Conservation (phyloP, 1,140 invertebrate genomes). For the Plodia interpunctella region DNA sequence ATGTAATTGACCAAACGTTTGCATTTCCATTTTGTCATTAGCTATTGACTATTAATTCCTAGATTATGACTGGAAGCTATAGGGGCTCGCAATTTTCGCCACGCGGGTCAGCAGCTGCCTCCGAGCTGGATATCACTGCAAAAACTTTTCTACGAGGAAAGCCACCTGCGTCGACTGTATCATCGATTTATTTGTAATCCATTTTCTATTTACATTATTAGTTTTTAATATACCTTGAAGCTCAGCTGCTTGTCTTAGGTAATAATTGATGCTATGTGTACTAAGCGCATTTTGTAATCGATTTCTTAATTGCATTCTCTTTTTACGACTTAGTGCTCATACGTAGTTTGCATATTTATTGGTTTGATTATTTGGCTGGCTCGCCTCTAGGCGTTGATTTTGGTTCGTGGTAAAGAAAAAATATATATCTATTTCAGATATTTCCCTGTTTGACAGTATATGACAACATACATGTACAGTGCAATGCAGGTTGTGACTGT, state of each 20-base stretch:
- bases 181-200: slow-evolving; percentile 4
- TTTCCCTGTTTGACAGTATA: no score
- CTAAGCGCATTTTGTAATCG: not conserved
- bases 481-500: no score
- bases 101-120: slow-evolving; percentile 38
- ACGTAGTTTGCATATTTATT: no score
- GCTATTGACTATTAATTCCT: slow-evolving; percentile 69
- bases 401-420: no score
- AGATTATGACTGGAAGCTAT: slow-evolving; percentile 64
- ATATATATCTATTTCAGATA: no score
- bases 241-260: not conserved
- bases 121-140: slow-evolving; percentile 49
- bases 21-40: slow-evolving; percentile 72
- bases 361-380: no score
- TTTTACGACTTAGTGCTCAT: no score
- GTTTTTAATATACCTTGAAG: not conserved
- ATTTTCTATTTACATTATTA: slow-evolving; percentile 1
- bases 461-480: no score
- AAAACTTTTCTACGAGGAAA: slow-evolving; percentile 65
- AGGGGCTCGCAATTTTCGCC: slow-evolving; percentile 71
- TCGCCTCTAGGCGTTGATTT: no score
- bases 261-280: slow-evolving; percentile 7
- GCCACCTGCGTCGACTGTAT: slow-evolving; percentile 47
- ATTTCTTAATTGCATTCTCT: not conserved
- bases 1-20: slow-evolving; percentile 62